Conservation (phyloP, 1,140 invertebrate species). For the Drosophila parvula region DNA sequence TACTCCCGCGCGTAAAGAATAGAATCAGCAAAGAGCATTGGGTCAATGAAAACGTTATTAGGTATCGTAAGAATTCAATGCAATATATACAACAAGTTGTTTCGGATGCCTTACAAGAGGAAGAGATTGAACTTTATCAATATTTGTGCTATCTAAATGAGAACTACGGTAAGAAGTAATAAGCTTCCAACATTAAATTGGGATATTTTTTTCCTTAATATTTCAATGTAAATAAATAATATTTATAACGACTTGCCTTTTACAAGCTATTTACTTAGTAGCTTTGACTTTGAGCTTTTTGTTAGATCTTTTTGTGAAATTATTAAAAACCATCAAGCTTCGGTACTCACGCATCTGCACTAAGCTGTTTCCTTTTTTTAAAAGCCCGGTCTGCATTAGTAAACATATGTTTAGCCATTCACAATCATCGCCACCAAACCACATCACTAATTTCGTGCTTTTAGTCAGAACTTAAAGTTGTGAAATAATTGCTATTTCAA, state of each 20-base stretch:
- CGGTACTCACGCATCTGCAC: background rate
- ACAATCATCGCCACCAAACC: background rate
- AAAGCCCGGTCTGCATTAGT: no score
- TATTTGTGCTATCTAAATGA: conserved; percentile 14
- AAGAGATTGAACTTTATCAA: conserved; percentile 15
- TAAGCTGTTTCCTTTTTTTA: background rate
- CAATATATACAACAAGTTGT: background rate
- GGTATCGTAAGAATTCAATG: conserved; percentile 12
- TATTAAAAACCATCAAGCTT: background rate
- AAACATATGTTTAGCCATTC: background rate
- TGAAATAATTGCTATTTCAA: conserved; percentile 27
- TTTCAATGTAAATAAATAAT: background rate
- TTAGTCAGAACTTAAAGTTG: conserved; percentile 5
- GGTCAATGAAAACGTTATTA: conserved; percentile 20
- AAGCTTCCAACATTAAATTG: background rate
- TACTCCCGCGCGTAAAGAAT: background rate
- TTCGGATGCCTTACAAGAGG: conserved; percentile 2
- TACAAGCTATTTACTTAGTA: no score
- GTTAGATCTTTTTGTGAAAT: background rate
- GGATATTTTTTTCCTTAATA: background rate
- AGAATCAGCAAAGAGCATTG: conserved; percentile 19
- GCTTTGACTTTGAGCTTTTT: background rate
- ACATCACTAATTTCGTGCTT: conserved; percentile 18
- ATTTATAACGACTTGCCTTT: background rate
- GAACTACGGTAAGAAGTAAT: background rate